phyloP scores from a whole-genome alignment of 2,888 invertebrate genomes.

The Caenorhabditis angaria region DNA sequence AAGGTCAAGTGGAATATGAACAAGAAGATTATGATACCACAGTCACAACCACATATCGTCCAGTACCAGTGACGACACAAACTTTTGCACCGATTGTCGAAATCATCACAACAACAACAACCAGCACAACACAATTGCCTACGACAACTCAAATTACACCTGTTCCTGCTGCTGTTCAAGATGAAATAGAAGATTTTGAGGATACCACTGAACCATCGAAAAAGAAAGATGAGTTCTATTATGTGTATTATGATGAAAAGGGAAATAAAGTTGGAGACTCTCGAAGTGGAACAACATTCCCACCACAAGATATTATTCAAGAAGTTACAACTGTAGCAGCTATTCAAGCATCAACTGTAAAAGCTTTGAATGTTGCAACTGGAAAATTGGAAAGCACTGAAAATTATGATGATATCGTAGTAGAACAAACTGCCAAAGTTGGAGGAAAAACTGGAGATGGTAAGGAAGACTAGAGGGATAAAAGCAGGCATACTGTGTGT shows the following conservation, averaged over 20 bases:
- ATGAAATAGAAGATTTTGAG: slow-evolving; percentile 2
- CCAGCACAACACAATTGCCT: slow-evolving; percentile 14
- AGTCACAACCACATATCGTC: background rate
- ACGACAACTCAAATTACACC: slow-evolving; percentile 23
- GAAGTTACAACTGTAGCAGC: slow-evolving; percentile 23
- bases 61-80: background rate
- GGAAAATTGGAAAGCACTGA: slow-evolving; percentile 10
- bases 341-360: background rate
- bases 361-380: background rate
- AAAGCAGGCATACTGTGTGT: background rate
- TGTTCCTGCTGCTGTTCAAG: slow-evolving; percentile 20
- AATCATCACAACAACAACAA: slow-evolving; percentile 7
- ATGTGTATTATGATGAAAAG: slow-evolving; percentile 42
- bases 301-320: slow-evolving; percentile 29
- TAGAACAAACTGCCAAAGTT: slow-evolving; percentile 15
- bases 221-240: slow-evolving; percentile 35
- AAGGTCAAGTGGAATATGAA: background rate
- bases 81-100: background rate
- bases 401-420: slow-evolving; percentile 34
- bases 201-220: slow-evolving; percentile 5
- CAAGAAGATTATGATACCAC: background rate
- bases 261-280: slow-evolving; percentile 43
- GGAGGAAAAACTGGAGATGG: background rate
- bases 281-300: slow-evolving; percentile 33
- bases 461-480: background rate